Evolutionary conservation across 92 coral and sea anemone species (phyloP).

Genomic region (Plumapathes pennacea): DNA sequence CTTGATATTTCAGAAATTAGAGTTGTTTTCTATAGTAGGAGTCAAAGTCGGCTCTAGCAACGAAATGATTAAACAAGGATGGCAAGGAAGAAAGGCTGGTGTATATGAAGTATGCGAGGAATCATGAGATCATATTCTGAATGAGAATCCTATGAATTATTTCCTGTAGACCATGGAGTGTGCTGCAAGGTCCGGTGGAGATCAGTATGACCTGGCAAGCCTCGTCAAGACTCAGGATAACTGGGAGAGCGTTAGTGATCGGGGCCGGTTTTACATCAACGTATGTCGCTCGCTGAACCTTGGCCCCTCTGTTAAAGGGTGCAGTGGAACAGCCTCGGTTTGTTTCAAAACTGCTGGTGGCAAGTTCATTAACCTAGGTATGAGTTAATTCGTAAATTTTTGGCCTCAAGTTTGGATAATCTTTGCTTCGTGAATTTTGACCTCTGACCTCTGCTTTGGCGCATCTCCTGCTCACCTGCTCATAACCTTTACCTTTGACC

Average conservation of each 20-base stretch:
- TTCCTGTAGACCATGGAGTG: slow-evolving; percentile 66
- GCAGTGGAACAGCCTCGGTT: slow-evolving; percentile 70
- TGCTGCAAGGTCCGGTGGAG: slow-evolving; percentile 59
- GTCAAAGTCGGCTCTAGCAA: too few relatives aligned
- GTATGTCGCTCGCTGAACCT: slow-evolving; percentile 84
- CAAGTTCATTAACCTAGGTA: slow-evolving; percentile 56
- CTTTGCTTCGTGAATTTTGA: not conserved
- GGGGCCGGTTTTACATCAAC: slow-evolving; percentile 73
- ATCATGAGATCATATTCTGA: too few relatives aligned
- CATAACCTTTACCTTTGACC: too few relatives aligned
- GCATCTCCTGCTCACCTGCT: too few relatives aligned
- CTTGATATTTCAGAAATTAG: too few relatives aligned
- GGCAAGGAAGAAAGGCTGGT: too few relatives aligned
- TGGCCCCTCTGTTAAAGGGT: slow-evolving; percentile 34
- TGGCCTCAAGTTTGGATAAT: not conserved
- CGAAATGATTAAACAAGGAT: too few relatives aligned
- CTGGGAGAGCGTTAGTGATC: slow-evolving; percentile 42
- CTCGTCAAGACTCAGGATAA: slow-evolving; percentile 69
- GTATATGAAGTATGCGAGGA: too few relatives aligned
- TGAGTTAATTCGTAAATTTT: not conserved
- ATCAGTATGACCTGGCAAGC: slow-evolving; percentile 77
- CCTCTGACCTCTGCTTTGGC: too few relatives aligned
- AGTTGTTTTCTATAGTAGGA: too few relatives aligned
- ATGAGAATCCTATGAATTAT: too few relatives aligned
- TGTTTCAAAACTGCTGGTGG: slow-evolving; percentile 44